phyloP scores from a whole-genome alignment of 1,140 invertebrate genomes.

The Drosophila parvula region DNA sequence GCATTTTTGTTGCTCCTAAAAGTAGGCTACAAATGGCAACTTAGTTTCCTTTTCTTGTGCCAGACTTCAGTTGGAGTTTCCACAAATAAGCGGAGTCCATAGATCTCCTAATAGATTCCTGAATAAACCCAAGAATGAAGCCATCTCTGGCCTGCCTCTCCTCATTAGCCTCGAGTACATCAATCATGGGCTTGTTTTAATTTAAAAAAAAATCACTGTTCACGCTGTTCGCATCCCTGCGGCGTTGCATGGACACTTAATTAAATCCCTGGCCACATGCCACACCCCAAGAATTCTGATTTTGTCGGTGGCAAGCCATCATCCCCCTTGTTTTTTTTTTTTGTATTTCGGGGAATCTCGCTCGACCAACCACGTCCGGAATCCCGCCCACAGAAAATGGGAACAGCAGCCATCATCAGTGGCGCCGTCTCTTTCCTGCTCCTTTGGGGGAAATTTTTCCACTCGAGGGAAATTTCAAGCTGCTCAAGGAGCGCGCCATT shows the following conservation, averaged over 20 bases:
- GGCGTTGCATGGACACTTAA: slow-evolving; percentile 62
- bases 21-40: neutral
- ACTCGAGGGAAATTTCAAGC: slow-evolving; percentile 22
- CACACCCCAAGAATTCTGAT: slow-evolving; percentile 9
- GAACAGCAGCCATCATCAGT: slow-evolving; percentile 19
- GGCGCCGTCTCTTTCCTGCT: slow-evolving; percentile 65
- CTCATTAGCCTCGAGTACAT: slow-evolving; percentile 79
- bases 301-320: slow-evolving; percentile 5
- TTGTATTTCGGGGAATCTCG: slow-evolving; percentile 9
- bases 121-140: neutral
- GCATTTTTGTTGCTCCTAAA: neutral
- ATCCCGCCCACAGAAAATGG: slow-evolving; percentile 66
- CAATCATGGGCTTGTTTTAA: slow-evolving; percentile 79
- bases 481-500: slow-evolving; percentile 43
- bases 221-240: slow-evolving; percentile 57
- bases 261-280: slow-evolving; percentile 59
- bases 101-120: neutral
- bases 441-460: slow-evolving; percentile 65
- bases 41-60: neutral
- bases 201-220: slow-evolving; percentile 65
- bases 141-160: slow-evolving; percentile 24
- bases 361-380: slow-evolving; percentile 43
- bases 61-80: neutral
- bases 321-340: slow-evolving; percentile 5
- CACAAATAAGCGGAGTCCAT: neutral